These are phyloP conservation scores for Brachyptera risi DNA, from an alignment of 2,888 invertebrate genomes.

Conservation along the genomic window DNA sequence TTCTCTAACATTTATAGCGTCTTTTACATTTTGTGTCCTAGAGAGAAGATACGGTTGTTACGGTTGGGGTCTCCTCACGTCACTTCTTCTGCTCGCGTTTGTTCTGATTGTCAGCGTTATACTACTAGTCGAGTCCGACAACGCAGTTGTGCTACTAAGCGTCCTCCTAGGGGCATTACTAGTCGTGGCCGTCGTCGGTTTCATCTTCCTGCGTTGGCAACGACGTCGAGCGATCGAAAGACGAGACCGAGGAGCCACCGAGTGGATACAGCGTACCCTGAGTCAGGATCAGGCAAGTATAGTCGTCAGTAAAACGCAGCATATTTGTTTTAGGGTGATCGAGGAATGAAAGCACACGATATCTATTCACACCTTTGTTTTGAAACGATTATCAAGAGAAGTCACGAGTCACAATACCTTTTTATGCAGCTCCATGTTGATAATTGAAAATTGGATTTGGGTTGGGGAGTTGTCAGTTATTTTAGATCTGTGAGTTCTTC, in stretches of 20 bases:
- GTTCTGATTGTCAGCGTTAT: conserved; percentile 3
- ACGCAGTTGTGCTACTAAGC: conserved; percentile 13
- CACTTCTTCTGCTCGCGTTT: conserved; percentile 9
- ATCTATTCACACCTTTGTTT: too few relatives aligned
- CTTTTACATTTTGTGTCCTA: too few relatives aligned
- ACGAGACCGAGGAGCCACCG: conserved; percentile 13
- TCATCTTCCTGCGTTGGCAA: conserved; percentile 18
- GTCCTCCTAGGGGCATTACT: conserved; percentile 11
- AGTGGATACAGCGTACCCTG: conserved; percentile 22
- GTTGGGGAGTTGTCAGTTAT: too few relatives aligned
- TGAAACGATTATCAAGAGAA: too few relatives aligned
- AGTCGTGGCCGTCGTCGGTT: conserved; percentile 3
- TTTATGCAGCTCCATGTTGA: too few relatives aligned
- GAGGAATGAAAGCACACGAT: too few relatives aligned
- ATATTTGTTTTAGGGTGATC: too few relatives aligned
- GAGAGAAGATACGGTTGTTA: conserved; percentile 23
- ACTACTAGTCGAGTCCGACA: conserved; percentile 4
- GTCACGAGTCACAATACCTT: too few relatives aligned
- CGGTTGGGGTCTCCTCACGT: conserved; percentile 18
- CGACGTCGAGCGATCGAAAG: conserved; percentile 13
- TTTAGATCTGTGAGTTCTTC: too few relatives aligned
- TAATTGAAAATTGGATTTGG: too few relatives aligned
- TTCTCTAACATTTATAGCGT: too few relatives aligned
- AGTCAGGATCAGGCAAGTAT: conserved; percentile 4
- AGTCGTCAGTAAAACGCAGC: too few relatives aligned